Conservation (phyloP, 2,113 vertebrate species). For the Pycnonotus jocosus region DNA sequence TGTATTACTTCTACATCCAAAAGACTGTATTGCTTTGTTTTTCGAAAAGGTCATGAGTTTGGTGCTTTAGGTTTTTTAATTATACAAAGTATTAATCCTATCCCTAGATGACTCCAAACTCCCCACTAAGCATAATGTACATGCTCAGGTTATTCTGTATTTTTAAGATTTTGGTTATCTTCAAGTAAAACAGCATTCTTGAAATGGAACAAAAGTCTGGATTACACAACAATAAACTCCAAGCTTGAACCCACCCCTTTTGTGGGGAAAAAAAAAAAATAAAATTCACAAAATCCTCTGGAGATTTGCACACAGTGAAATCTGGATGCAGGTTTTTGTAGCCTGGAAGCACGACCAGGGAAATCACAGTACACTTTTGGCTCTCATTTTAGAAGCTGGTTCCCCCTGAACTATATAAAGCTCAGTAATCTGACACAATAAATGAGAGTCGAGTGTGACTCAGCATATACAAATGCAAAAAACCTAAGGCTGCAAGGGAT, state of each 20-base stretch:
- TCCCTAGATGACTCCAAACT: background rate
- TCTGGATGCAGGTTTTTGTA: background rate
- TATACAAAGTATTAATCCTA: background rate
- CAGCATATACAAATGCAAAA: background rate
- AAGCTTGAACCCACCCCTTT: background rate
- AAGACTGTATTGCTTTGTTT: background rate
- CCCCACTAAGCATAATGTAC: background rate
- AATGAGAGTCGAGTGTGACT: background rate
- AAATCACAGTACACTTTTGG: background rate
- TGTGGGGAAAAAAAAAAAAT: background rate
- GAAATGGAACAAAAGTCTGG: background rate
- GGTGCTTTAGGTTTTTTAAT: background rate
- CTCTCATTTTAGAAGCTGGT: background rate
- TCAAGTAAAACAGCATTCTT: background rate
- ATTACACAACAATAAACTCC: background rate
- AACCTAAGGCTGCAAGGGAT: background rate
- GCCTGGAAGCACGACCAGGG: background rate
- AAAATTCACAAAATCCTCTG: background rate
- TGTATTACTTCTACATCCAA: background rate
- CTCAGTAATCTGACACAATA: conserved; percentile 26
- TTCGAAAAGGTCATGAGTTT: background rate
- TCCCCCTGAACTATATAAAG: conserved; percentile 19
- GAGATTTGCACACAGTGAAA: background rate
- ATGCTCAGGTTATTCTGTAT: background rate
- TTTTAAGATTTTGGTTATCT: background rate